Evolutionary conservation across 2,113 vertebrate genomes (phyloP).

Genomic region (Myanophis thanlyinensis): DNA sequence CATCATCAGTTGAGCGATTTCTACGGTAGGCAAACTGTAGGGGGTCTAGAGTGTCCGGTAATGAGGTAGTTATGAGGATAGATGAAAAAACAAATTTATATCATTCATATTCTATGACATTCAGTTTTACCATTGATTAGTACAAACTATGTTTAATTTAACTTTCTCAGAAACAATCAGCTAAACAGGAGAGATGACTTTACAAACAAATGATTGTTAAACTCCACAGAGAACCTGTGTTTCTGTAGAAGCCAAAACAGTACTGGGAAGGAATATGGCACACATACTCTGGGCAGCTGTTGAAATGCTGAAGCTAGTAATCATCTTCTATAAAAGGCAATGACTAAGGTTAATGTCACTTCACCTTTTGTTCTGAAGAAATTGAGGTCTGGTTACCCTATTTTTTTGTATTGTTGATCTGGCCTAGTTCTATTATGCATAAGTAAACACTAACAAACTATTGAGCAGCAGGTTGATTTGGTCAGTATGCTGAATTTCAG

Average conservation of each 20-base stretch:
- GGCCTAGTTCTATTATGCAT: background rate
- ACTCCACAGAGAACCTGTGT: background rate
- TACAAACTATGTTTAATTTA: background rate
- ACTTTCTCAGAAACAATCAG: constrained; percentile 25
- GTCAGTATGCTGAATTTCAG: background rate
- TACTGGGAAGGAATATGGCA: background rate
- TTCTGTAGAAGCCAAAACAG: background rate
- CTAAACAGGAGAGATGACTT: background rate
- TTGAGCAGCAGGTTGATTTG: background rate
- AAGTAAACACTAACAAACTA: background rate
- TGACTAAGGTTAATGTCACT: constrained; percentile 11
- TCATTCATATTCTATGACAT: background rate
- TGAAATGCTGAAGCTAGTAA: background rate
- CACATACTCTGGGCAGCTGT: background rate
- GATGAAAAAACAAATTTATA: background rate
- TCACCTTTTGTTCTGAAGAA: background rate
- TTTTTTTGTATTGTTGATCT: background rate
- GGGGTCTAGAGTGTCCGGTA: too few relatives aligned
- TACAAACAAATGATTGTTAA: background rate
- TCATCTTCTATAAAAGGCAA: constrained; percentile 13
- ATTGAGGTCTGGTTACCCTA: background rate
- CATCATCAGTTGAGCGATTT: too few relatives aligned
- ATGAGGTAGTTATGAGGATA: too few relatives aligned
- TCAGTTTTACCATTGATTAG: background rate
- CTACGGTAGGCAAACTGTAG: too few relatives aligned